A percentile compares a stretch with the other conserved stretches of the same genome.
phyloP scores from a whole-genome alignment of 2,797 vertebrate genomes.

The Furcifer pardalis region DNA sequence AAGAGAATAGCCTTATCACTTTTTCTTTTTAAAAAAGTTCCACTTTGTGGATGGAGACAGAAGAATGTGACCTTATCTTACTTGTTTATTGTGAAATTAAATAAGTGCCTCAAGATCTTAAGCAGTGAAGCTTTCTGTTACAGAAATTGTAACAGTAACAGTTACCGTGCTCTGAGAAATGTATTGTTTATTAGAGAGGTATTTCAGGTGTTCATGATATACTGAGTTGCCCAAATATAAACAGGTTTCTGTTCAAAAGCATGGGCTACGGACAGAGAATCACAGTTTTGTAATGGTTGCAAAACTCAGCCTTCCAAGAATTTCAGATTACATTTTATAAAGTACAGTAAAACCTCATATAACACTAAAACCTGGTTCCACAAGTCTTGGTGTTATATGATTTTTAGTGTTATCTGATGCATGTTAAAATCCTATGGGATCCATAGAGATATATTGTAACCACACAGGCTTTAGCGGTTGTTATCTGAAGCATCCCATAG shows the following conservation, averaged over 20 bases:
- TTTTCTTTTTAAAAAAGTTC: background rate
- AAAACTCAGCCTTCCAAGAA: background rate
- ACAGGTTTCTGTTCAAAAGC: background rate
- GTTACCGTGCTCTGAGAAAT: background rate
- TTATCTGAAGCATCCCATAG: no score
- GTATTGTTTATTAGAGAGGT: background rate
- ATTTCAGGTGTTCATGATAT: background rate
- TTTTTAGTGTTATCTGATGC: no score
- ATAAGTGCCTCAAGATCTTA: background rate
- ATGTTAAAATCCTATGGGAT: no score
- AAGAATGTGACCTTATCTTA: background rate
- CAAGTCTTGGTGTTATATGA: no score
- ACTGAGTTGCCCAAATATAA: background rate
- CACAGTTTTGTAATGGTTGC: background rate
- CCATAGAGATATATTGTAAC: no score
- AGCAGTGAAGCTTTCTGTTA: background rate
- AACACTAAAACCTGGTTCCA: no score
- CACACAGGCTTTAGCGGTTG: no score
- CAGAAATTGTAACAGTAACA: background rate
- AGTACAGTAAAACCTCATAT: no score
- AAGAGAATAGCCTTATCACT: background rate
- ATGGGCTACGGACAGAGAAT: background rate
- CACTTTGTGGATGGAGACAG: background rate
- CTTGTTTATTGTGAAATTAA: background rate
- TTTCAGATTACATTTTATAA: background rate